phyloP scores from a whole-genome alignment of 2,113 vertebrate species.

The Dasypus novemcinctus region DNA sequence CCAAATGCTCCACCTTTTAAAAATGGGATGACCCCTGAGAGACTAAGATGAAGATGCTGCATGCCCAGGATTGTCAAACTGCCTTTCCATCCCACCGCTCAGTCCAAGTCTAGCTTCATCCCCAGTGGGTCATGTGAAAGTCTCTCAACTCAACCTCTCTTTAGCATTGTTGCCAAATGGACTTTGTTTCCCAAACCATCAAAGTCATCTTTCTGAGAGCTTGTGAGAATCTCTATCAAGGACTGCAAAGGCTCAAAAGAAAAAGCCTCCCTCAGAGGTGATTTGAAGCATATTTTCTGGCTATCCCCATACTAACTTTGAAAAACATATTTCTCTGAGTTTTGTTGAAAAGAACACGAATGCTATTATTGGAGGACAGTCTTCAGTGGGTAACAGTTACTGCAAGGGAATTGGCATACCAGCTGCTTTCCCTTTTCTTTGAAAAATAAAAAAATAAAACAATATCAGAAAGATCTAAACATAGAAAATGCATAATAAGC shows the following conservation, averaged over 20 bases:
- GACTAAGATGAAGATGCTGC: background rate
- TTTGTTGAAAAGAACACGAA: background rate
- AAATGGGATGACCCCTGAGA: background rate
- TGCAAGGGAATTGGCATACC: background rate
- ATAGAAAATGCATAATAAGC: slow-evolving; percentile 55
- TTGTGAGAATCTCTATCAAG: background rate
- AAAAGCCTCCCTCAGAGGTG: background rate
- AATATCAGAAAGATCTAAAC: slow-evolving; percentile 52
- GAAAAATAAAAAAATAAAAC: slow-evolving; percentile 27
- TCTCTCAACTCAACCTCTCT: background rate
- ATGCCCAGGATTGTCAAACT: background rate
- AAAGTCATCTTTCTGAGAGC: slow-evolving; percentile 21
- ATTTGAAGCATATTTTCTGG: slow-evolving; percentile 25
- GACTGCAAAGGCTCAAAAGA: background rate
- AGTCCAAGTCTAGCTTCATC: background rate
- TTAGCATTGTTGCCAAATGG: background rate
- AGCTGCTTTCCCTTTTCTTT: background rate
- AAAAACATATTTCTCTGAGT: slow-evolving; percentile 34
- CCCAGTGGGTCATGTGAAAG: background rate
- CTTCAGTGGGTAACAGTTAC: background rate
- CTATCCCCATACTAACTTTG: slow-evolving; percentile 11
- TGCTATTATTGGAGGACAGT: background rate
- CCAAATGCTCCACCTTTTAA: background rate
- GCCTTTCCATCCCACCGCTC: background rate
- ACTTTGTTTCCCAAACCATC: slow-evolving; percentile 5